These are phyloP conservation scores for Drosophila sechellia DNA, from an alignment of 1,140 invertebrate genomes.

Conservation along the genomic window DNA sequence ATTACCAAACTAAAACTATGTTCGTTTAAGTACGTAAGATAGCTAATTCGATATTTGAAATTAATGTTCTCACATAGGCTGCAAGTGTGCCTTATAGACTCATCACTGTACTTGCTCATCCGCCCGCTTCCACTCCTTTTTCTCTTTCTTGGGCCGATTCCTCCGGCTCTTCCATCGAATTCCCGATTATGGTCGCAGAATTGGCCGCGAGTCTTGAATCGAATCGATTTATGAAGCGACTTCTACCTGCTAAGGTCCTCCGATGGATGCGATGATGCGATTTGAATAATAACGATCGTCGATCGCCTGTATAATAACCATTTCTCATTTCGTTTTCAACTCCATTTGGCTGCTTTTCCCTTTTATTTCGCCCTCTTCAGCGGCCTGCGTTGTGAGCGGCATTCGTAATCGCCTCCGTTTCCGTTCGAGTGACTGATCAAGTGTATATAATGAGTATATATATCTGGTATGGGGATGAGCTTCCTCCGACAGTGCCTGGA, in stretches of 20 bases:
- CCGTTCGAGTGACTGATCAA: conserved; percentile 41
- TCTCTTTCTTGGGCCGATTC: background rate
- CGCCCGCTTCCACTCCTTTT: conserved; percentile 1
- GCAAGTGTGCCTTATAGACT: background rate
- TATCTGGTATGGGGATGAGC: conserved; percentile 27
- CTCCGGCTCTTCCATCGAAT: background rate
- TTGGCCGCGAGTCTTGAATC: conserved; percentile 3
- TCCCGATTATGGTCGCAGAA: conserved; percentile 2
- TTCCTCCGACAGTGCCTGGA: conserved; percentile 7
- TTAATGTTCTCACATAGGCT: too few relatives aligned
- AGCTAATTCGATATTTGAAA: too few relatives aligned
- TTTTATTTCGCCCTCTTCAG: conserved; percentile 28
- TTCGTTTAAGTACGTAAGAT: too few relatives aligned
- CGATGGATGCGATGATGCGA: conserved; percentile 46
- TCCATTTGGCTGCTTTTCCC: conserved; percentile 42
- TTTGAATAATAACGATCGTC: conserved; percentile 69
- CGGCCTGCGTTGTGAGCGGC: conserved; percentile 43
- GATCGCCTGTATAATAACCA: conserved; percentile 39
- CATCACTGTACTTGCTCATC: background rate
- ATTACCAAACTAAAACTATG: background rate
- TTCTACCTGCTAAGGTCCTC: conserved; percentile 34
- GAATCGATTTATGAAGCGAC: conserved; percentile 22
- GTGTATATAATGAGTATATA: conserved; percentile 5
- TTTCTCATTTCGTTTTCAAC: conserved; percentile 44
- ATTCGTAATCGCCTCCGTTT: conserved; percentile 48